Evolutionary conservation across 2,797 vertebrate species (phyloP).

Genomic region (Arctocebus calabarensis): DNA sequence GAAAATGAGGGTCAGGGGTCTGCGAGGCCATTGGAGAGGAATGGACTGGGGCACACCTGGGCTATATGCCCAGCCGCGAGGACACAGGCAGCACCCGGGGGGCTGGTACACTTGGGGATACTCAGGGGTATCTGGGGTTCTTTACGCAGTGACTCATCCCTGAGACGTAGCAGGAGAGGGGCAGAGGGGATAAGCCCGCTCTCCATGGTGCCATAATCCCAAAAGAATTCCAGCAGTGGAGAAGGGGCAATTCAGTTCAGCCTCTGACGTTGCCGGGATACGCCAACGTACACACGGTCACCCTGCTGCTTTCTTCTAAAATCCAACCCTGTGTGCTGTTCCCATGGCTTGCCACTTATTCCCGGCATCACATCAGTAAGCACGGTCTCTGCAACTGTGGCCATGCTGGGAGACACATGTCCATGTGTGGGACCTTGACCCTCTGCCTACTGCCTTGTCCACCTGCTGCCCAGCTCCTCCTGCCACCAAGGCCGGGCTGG

Average conservation of each 20-base stretch:
- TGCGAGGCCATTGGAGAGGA: background rate
- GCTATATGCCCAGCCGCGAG: background rate
- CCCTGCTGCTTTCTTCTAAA: too few relatives aligned
- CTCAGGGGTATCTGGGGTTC: background rate
- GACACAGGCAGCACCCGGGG: too few relatives aligned
- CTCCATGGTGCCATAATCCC: background rate
- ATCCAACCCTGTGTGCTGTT: background rate
- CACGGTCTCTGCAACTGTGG: background rate
- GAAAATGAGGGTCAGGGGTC: background rate
- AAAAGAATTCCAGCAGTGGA: too few relatives aligned
- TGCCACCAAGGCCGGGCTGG: too few relatives aligned
- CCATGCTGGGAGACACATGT: background rate
- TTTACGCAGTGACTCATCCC: too few relatives aligned
- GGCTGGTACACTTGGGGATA: too few relatives aligned
- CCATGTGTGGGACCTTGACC: background rate
- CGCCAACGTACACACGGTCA: background rate
- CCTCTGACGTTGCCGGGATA: background rate
- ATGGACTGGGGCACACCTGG: background rate
- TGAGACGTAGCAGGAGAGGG: background rate
- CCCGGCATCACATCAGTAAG: too few relatives aligned
- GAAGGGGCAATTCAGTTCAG: background rate
- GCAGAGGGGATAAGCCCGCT: fast-evolving
- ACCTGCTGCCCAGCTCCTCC: background rate
- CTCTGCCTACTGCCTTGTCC: fast-evolving
- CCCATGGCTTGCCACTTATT: fast-evolving